These are phyloP conservation scores for Rhincodon typus DNA, from an alignment of 2,797 vertebrate genomes.

Conservation along the genomic window DNA sequence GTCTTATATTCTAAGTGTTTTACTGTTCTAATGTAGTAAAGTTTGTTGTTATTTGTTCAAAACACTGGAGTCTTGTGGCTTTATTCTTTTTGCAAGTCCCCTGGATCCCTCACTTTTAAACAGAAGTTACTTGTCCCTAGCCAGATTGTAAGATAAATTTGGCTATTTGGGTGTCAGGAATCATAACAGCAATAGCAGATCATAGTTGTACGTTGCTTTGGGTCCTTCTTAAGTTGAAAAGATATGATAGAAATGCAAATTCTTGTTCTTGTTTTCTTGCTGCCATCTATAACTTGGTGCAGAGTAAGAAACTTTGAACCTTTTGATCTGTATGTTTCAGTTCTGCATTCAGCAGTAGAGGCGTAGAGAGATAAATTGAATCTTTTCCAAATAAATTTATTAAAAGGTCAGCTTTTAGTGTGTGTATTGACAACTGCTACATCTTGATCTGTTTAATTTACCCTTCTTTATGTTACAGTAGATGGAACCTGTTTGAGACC, in stretches of 20 bases:
- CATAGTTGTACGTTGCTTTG: not conserved
- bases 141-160: too few species aligned
- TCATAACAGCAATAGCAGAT: not conserved
- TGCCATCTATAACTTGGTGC: not conserved
- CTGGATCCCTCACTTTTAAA: too few species aligned
- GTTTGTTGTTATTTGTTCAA: too few species aligned
- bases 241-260: not conserved
- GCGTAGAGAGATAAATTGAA: not conserved
- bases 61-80: too few species aligned
- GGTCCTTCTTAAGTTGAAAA: not conserved
- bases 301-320: not conserved
- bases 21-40: too few species aligned
- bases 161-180: too few species aligned
- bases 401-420: not conserved
- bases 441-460: not conserved
- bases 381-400: not conserved
- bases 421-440: not conserved
- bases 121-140: too few species aligned
- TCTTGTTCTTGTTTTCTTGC: not conserved
- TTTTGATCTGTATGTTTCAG: not conserved
- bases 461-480: constrained; percentile 53
- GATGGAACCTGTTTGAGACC: constrained; percentile 76
- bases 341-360: not conserved
- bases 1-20: too few species aligned
- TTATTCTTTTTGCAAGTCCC: too few species aligned